A percentile compares a stretch with the other conserved stretches of the same genome.
These are phyloP conservation scores for Harlomillsia oculata DNA, from an alignment of 1,140 invertebrate species.

Conservation along the genomic window DNA sequence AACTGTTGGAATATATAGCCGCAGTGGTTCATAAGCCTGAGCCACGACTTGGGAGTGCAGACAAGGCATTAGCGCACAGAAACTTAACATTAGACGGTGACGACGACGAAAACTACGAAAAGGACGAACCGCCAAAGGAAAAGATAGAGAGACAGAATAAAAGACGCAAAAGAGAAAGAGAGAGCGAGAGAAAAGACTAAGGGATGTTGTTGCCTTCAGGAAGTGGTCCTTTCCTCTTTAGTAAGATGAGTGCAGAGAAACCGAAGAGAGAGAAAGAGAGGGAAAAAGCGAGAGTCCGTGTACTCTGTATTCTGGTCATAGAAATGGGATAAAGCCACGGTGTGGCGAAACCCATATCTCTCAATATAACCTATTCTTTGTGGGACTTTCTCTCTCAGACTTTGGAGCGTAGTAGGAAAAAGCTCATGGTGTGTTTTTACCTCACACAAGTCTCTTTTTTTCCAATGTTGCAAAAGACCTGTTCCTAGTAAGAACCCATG, in stretches of 20 bases:
- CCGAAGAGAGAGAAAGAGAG: not conserved
- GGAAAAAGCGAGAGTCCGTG: slow-evolving; percentile 3
- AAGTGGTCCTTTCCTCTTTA: not conserved
- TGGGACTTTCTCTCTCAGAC: too few relatives aligned
- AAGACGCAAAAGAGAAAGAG: not conserved
- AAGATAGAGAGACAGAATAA: too few relatives aligned
- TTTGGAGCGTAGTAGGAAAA: slow-evolving; percentile 3
- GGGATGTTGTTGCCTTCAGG: not conserved
- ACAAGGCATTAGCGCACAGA: not conserved
- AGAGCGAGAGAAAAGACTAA: not conserved
- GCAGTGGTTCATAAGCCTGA: not conserved
- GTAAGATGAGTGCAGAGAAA: not conserved
- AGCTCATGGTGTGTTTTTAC: not conserved
- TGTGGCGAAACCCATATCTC: slow-evolving; percentile 15
- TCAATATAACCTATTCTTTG: slow-evolving; percentile 19
- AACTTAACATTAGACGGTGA: not conserved
- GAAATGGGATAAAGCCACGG: slow-evolving; percentile 7
- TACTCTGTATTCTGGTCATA: slow-evolving; percentile 11
- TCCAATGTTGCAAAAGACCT: too few relatives aligned
- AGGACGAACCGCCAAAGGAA: not conserved
- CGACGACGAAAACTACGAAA: too few relatives aligned
- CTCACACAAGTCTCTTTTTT: too few relatives aligned
- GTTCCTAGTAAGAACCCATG: slow-evolving; percentile 10
- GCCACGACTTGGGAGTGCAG: not conserved
- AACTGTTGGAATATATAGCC: slow-evolving; percentile 1